A percentile compares a stretch with the other conserved stretches of the same genome.
phyloP scores from a whole-genome alignment of 1,140 invertebrate genomes.

The Drosophila dunni region DNA sequence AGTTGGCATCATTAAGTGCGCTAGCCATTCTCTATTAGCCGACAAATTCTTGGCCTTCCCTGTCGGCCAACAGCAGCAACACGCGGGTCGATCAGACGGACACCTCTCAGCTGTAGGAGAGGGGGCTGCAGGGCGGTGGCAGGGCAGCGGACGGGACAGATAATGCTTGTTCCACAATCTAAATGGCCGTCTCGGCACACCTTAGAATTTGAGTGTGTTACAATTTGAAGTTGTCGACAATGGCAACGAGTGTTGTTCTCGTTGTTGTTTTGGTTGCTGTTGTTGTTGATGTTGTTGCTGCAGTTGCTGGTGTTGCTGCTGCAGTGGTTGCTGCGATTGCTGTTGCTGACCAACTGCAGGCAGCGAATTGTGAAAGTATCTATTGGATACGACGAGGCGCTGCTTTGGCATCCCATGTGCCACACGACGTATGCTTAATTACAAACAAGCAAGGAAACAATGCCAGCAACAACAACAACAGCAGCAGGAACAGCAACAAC shows the following conservation, averaged over 20 bases:
- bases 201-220: constrained; percentile 82
- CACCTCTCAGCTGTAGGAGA: constrained; percentile 34
- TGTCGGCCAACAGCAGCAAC: constrained; percentile 61
- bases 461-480: constrained; percentile 43
- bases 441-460: constrained; percentile 73
- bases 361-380: constrained; percentile 80
- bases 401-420: constrained; percentile 74
- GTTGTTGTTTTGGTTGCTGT: constrained; percentile 44
- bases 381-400: constrained; percentile 55
- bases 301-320: constrained; percentile 26
- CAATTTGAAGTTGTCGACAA: constrained; percentile 83
- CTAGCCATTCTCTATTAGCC: constrained; percentile 82
- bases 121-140: background rate
- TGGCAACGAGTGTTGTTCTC: constrained; percentile 59
- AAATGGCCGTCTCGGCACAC: constrained; percentile 81
- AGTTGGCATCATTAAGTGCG: constrained; percentile 82
- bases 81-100: constrained; percentile 35
- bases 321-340: constrained; percentile 27
- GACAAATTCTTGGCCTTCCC: constrained; percentile 83
- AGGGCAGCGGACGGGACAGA: constrained; percentile 37
- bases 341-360: constrained; percentile 69
- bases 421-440: constrained; percentile 83
- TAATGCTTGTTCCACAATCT: constrained; percentile 81
- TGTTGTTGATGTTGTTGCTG: constrained; percentile 35
- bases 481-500: constrained; percentile 3